Conservation (phyloP, 2,113 vertebrate species). For the Prietella phreatophila region DNA sequence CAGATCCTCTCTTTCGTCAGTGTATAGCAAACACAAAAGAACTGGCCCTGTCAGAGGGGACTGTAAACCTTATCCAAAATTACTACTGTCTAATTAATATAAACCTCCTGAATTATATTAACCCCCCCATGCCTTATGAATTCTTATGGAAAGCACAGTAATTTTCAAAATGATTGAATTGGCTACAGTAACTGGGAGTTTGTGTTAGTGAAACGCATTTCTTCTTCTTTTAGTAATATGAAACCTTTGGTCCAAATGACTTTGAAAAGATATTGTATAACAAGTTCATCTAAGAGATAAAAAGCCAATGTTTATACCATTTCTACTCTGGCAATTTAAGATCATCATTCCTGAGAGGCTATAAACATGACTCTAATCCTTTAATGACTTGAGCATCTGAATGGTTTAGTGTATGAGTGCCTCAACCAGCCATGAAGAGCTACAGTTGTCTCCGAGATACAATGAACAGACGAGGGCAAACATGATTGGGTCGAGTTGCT, state of each 20-base stretch:
- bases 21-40: too few species aligned
- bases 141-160: background rate
- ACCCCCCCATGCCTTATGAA: background rate
- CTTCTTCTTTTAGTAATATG: background rate
- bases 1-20: too few species aligned
- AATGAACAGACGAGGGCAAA: slow-evolving; percentile 9
- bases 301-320: background rate
- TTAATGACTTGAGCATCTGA: slow-evolving; percentile 22
- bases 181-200: background rate
- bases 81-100: background rate
- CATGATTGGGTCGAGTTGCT: slow-evolving; percentile 42
- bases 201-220: background rate
- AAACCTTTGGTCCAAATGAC: background rate
- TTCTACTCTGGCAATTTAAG: background rate
- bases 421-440: slow-evolving; percentile 15
- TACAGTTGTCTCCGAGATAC: background rate
- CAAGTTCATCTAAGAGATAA: background rate
- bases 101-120: background rate
- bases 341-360: background rate
- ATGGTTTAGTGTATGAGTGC: background rate
- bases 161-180: background rate
- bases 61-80: background rate
- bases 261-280: background rate
- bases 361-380: slow-evolving; percentile 1
- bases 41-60: background rate